Evolutionary conservation across 2,797 vertebrate species (phyloP).

Genomic region (Rousettus madagascariensis): DNA sequence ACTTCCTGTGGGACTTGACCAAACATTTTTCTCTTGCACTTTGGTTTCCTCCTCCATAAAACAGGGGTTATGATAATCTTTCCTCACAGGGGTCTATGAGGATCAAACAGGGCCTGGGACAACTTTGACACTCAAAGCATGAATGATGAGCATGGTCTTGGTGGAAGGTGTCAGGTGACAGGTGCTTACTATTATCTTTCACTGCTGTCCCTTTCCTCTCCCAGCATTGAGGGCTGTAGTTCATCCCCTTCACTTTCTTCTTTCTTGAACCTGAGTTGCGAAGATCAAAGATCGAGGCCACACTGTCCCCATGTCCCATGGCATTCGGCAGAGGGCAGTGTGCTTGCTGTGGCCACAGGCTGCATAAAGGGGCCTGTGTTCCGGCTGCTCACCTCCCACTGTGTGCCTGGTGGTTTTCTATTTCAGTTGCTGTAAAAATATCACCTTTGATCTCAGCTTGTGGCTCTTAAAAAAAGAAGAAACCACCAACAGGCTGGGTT

Average conservation of each 20-base stretch:
- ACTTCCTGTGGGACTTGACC: not conserved
- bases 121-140: not conserved
- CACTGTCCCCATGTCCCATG: conserved; percentile 21
- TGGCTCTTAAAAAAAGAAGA: conserved; percentile 65
- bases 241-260: not conserved
- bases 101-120: not conserved
- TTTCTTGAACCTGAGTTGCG: not conserved
- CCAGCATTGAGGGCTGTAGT: not conserved
- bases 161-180: not conserved
- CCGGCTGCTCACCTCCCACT: conserved; percentile 46
- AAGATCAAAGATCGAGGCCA: conserved; percentile 26
- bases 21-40: not conserved
- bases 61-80: not conserved
- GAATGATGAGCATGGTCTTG: not conserved
- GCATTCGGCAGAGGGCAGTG: not conserved
- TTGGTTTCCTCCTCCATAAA: not conserved
- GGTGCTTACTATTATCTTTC: not conserved
- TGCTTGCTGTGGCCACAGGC: conserved; percentile 42
- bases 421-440: conserved; percentile 77
- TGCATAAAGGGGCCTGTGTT: conserved; percentile 68
- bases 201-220: not conserved
- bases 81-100: not conserved
- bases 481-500: conserved; percentile 51
- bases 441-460: conserved; percentile 75
- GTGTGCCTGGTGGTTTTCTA: conserved; percentile 67